Conservation (phyloP, 2,888 invertebrate genomes). For the Loripinus fragilis region DNA sequence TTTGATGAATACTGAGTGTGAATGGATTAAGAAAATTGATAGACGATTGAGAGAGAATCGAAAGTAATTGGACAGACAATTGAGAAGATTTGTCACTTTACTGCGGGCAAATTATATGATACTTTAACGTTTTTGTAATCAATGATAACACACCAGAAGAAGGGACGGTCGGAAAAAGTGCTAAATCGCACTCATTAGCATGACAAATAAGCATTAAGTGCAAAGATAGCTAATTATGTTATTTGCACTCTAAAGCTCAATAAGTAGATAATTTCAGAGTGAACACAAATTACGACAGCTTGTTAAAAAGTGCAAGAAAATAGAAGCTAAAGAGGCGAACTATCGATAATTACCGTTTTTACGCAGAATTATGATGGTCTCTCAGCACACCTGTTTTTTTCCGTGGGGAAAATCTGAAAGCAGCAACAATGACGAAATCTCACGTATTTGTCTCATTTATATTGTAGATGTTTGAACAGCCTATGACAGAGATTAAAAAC, state of each 20-base stretch:
- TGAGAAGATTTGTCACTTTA: conserved; percentile 56
- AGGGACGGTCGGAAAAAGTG: background rate
- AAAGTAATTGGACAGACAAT: conserved; percentile 56
- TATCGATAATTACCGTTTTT: too few species aligned
- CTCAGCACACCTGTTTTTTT: too few species aligned
- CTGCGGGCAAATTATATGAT: conserved; percentile 53
- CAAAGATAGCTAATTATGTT: background rate
- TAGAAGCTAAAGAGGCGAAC: background rate
- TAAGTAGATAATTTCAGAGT: conserved; percentile 2
- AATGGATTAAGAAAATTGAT: conserved; percentile 57
- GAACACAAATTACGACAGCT: background rate
- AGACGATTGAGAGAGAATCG: conserved; percentile 43
- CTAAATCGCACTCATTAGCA: conserved; percentile 14
- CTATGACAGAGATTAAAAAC: too few species aligned
- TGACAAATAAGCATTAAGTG: background rate
- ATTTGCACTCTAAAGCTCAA: background rate
- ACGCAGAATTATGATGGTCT: too few species aligned
- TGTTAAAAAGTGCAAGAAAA: conserved; percentile 17
- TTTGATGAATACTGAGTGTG: conserved; percentile 55
- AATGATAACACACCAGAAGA: background rate
- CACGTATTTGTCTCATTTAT: too few species aligned
- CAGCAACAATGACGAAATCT: too few species aligned
- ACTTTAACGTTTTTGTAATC: conserved; percentile 40
- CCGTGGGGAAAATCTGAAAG: too few species aligned
- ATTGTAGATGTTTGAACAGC: too few species aligned